phyloP scores from a whole-genome alignment of 2,797 vertebrate species.

The Epinephelus malabaricus region DNA sequence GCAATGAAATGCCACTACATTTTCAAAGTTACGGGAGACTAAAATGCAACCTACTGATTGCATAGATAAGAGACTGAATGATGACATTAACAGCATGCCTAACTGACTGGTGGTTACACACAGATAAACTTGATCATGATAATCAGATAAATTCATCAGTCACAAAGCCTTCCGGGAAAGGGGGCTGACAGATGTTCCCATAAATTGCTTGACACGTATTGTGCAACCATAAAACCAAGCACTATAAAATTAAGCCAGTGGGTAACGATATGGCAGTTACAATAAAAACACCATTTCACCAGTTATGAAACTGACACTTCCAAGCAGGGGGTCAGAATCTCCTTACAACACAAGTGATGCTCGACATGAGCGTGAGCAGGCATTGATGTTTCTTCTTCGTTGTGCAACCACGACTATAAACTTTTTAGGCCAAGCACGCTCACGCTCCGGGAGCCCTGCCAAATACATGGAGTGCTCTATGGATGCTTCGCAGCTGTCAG shows the following conservation, averaged over 20 bases:
- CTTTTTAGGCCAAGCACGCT: slow-evolving; percentile 46
- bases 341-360: slow-evolving; percentile 47
- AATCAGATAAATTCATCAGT: slow-evolving; percentile 8
- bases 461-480: slow-evolving; percentile 50
- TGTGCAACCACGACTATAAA: slow-evolving; percentile 56
- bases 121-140: background rate
- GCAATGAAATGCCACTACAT: background rate
- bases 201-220: slow-evolving; percentile 32
- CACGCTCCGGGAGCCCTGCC: slow-evolving; percentile 39
- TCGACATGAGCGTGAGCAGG: slow-evolving; percentile 47
- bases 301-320: slow-evolving; percentile 58
- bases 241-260: slow-evolving; percentile 31
- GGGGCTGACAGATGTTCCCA: slow-evolving; percentile 36
- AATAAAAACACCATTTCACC: slow-evolving; percentile 46
- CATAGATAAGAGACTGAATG: background rate
- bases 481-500: slow-evolving; percentile 68
- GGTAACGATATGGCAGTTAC: background rate
- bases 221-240: slow-evolving; percentile 21
- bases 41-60: background rate
- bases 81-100: background rate
- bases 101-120: slow-evolving; percentile 4
- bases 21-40: background rate
- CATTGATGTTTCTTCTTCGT: slow-evolving; percentile 47
- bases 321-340: slow-evolving; percentile 23
- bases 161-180: slow-evolving; percentile 15